Evolutionary conservation across 2,797 vertebrate species (phyloP).

Genomic region (Dermochelys coriacea): DNA sequence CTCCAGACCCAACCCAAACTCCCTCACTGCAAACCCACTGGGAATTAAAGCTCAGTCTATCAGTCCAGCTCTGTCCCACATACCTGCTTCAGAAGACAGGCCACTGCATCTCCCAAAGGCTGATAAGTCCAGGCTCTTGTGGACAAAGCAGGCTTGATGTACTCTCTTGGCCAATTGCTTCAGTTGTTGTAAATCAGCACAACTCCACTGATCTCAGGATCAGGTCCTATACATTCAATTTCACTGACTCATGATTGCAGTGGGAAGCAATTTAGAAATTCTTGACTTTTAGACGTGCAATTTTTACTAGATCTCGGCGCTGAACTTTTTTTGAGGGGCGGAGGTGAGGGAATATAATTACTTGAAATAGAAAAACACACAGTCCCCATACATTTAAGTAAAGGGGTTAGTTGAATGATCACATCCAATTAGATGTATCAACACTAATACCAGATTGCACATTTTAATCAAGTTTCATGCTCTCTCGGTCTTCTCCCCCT

Average conservation of each 20-base stretch:
- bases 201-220: neutral
- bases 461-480: neutral
- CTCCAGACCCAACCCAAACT: conserved; percentile 49
- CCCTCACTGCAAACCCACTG: conserved; percentile 56
- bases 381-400: neutral
- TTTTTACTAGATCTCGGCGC: neutral
- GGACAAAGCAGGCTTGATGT: neutral
- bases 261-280: neutral
- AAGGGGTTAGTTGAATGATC: neutral
- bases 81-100: conserved; percentile 13
- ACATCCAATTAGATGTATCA: neutral
- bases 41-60: conserved; percentile 47
- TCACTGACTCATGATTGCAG: neutral
- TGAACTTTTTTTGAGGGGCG: too few relatives aligned
- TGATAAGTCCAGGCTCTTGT: neutral
- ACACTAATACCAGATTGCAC: fast-evolving
- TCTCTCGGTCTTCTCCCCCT: neutral
- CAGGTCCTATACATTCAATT: neutral
- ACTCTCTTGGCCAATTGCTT: neutral
- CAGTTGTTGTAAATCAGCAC: neutral
- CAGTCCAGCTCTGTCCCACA: conserved; percentile 18
- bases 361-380: neutral
- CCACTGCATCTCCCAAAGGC: neutral
- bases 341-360: too few relatives aligned
- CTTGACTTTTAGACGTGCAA: neutral